Conservation (phyloP, 2,888 invertebrate species). For the Drosophila multiciliata region DNA sequence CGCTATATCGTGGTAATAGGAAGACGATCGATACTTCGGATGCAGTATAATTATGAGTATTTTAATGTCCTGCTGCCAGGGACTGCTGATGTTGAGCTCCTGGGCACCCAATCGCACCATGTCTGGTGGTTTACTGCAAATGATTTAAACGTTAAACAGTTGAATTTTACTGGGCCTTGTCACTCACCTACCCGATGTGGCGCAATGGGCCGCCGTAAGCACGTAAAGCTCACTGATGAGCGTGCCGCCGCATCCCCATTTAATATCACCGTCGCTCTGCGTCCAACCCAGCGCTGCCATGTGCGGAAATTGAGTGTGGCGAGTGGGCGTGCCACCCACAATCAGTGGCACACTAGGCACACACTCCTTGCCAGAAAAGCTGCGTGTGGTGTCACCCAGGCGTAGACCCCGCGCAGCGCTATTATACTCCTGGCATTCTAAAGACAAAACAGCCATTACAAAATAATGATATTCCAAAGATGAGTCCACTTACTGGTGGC, state of each 20-base stretch:
- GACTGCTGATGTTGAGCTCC: constrained; percentile 84
- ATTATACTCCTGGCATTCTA: constrained; percentile 87
- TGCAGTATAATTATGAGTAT: constrained; percentile 85
- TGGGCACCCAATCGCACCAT: constrained; percentile 86
- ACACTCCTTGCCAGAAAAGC: constrained; percentile 80
- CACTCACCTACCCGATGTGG: constrained; percentile 75
- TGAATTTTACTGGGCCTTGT: not conserved
- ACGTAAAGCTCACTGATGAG: constrained; percentile 86
- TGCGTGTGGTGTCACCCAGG: constrained; percentile 52
- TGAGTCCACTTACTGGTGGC: constrained; percentile 72
- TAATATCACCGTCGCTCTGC: constrained; percentile 64
- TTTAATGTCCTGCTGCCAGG: constrained; percentile 84
- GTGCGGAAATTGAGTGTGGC: constrained; percentile 86
- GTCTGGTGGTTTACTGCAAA: constrained; percentile 85
- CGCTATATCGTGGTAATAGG: constrained; percentile 88
- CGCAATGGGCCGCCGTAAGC: constrained; percentile 87
- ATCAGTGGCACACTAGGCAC: constrained; percentile 85
- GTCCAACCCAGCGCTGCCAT: constrained; percentile 86
- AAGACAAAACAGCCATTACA: not conserved
- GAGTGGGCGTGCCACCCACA: constrained; percentile 86
- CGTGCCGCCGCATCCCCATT: constrained; percentile 84
- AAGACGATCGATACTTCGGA: constrained; percentile 86
- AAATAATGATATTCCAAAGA: not conserved
- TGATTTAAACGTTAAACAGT: constrained; percentile 14
- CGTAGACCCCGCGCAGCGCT: constrained; percentile 75